Base-by-base conservation (phyloP, 2,888 invertebrate species). In the Fissipunctia ypsillon region DNA sequence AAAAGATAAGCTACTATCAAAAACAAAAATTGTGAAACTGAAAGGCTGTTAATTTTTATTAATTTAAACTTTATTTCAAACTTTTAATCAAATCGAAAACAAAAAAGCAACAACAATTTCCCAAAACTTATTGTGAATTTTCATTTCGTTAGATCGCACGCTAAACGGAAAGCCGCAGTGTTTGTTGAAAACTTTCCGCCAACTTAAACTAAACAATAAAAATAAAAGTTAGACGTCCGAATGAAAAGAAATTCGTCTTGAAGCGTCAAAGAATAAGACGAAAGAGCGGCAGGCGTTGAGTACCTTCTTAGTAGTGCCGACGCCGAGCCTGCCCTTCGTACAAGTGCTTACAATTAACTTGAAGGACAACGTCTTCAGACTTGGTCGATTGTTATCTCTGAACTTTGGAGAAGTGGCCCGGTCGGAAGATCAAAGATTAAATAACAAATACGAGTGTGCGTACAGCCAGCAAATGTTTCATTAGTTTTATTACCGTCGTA, bases 281-380 rank as follows among this genome's bases (percentile, higher is more conserved):
- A 80, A 80, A 85, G 86, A 87, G 83, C 84, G 82, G 80, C 80
- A 85, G 85, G 84, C 88, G 86, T 85, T 79, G 88, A 90, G 91
- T 88, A 87, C 88, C 87, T 87, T 88, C 88, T 90, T 85, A 87
- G 80, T 48, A 22, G 73, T 48, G 57, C 45, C 38, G 56, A 57
- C 10, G n/a, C 48, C 80, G 82, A 85, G 38, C 38, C 69, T 83
- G 83, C 79, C 87, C 90, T 91, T 91, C 90, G 90, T 89, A 81
- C 84, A 88, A 90, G 86, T 88, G 88, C 91, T 89, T 83, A 90
- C 90, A 91, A 91, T 91, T 91, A 91, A 90, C 87, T 90, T 90
- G 88, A 88, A 91, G 90, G 87, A 88, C 90, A 74, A 80, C 82
- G 79, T 80, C 89, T 88, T 84, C 85, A 89, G 88, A 87, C 86